Percentiles rank a stretch among this genome's conserved stretches.
Evolutionary conservation across 2,797 vertebrate genomes (phyloP).

Genomic region (Acrossocheilus fasciatus): DNA sequence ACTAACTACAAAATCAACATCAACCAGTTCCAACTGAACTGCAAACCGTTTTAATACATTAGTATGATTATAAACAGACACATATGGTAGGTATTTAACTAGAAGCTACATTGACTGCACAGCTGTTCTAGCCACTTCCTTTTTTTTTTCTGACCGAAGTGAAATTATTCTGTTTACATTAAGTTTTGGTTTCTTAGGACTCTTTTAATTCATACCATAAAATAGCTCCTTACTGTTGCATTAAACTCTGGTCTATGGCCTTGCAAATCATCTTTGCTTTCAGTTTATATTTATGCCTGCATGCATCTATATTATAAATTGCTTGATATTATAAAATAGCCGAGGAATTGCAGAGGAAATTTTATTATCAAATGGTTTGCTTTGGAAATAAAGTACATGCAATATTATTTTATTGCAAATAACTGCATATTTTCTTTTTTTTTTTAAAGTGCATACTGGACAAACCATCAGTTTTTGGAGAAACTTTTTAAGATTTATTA

Average conservation of each 20-base stretch:
- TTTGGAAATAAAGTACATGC: not conserved
- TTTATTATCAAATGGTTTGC: not conserved
- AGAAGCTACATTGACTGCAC: not conserved
- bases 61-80: not conserved
- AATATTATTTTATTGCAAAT: not conserved
- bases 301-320: not conserved
- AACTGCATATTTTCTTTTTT: not conserved
- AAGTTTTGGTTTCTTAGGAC: not conserved
- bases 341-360: not conserved
- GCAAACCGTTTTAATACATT: not conserved
- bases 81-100: not conserved
- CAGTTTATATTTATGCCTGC: not conserved
- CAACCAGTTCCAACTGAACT: not conserved
- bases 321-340: not conserved
- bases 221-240: not conserved
- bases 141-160: not conserved
- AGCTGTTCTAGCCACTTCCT: not conserved
- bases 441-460: not conserved
- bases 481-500: not conserved
- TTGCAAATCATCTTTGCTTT: not conserved
- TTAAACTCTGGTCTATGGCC: not conserved
- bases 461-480: not conserved
- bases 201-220: not conserved
- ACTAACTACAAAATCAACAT: not conserved
- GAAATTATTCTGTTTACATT: not conserved